Conservation (phyloP, 2,113 vertebrate species). For the Madoqua kirkii region DNA sequence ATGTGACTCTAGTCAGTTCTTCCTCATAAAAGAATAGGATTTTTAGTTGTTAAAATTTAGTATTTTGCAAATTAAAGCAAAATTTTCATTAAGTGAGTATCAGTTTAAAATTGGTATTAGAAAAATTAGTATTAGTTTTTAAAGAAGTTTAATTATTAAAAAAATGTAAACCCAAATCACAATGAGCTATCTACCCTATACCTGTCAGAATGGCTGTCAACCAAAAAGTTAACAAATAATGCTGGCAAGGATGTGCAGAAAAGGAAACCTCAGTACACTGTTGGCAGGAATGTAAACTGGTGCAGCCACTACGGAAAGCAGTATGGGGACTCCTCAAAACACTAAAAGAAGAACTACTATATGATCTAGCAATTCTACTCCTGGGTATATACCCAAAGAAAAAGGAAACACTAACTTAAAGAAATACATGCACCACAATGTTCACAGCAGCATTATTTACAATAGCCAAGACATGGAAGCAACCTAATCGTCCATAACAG, state of each 20-base stretch:
- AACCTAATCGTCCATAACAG: background rate
- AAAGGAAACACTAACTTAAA: background rate
- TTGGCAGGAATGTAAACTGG: background rate
- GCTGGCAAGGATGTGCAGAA: background rate
- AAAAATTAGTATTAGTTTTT: background rate
- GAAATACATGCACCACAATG: background rate
- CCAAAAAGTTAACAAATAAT: background rate
- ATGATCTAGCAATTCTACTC: background rate
- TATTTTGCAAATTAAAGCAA: background rate
- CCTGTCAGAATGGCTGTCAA: background rate
- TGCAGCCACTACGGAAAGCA: background rate
- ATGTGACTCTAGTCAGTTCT: background rate
- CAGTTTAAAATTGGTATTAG: background rate
- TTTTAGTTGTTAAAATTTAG: background rate
- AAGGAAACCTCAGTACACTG: background rate
- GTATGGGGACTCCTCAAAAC: background rate
- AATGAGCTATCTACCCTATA: background rate
- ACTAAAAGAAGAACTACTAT: background rate
- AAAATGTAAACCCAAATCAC: background rate
- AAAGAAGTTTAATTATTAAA: background rate
- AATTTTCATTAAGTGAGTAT: background rate
- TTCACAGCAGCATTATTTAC: background rate
- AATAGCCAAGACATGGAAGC: background rate
- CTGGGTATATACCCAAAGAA: background rate
- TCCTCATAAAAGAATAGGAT: background rate